Percentiles rank a stretch among this genome's conserved stretches.
phyloP scores from a whole-genome alignment of 2,888 invertebrate genomes.

The Chalcosyrphus nemorum region DNA sequence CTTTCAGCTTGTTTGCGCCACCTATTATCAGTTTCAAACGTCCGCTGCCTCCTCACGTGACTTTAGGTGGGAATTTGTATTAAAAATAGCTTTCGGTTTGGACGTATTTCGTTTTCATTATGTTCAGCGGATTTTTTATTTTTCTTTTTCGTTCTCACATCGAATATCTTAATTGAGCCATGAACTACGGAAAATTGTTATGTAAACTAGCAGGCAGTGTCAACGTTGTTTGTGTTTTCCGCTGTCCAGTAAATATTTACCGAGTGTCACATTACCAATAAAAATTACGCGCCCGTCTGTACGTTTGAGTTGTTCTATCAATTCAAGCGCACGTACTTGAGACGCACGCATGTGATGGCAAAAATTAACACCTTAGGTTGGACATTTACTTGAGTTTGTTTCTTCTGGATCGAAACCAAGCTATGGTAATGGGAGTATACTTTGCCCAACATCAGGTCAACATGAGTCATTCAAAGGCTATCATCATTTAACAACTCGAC shows the following conservation, averaged over 20 bases:
- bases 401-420: no score
- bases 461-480: no score
- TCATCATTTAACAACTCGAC: no score
- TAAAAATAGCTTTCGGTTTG: slow-evolving; percentile 8
- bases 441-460: no score
- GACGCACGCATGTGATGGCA: no score
- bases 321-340: no score
- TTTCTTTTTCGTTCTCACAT: neutral
- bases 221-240: slow-evolving; percentile 25
- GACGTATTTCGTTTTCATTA: neutral
- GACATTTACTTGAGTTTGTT: no score
- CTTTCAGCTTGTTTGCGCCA: neutral
- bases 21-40: slow-evolving; percentile 4
- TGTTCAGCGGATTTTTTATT: neutral
- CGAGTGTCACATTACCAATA: neutral
- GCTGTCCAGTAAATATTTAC: slow-evolving; percentile 18
- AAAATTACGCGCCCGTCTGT: neutral
- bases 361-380: no score
- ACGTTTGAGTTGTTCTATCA: neutral
- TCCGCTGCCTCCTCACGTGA: slow-evolving; percentile 7
- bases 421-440: no score
- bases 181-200: slow-evolving; percentile 1
- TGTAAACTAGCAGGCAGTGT: neutral
- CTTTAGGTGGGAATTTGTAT: neutral
- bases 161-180: neutral